Percentiles rank a stretch among this genome's conserved stretches.
phyloP scores from a whole-genome alignment of 2,888 invertebrate species.

The Octonoba sinensis region DNA sequence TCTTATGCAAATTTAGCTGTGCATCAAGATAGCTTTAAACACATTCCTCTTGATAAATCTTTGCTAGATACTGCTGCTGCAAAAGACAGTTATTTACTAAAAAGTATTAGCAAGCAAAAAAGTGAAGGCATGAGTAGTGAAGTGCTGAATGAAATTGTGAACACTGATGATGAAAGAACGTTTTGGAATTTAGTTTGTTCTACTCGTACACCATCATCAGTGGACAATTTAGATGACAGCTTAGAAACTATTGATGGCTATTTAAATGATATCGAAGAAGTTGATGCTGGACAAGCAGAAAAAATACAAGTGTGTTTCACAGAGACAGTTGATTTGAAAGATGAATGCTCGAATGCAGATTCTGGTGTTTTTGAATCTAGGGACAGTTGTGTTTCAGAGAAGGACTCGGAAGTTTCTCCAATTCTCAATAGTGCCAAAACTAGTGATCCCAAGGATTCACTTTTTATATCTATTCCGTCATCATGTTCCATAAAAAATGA shows the following conservation, averaged over 20 bases:
- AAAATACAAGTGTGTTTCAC: slow-evolving; percentile 28
- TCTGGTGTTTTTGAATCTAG: slow-evolving; percentile 60
- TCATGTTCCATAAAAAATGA: slow-evolving; percentile 37
- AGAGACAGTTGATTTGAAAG: slow-evolving; percentile 34
- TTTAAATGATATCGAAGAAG: slow-evolving; percentile 32
- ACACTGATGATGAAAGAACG: slow-evolving; percentile 56
- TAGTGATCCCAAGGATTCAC: slow-evolving; percentile 30
- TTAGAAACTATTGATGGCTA: slow-evolving; percentile 50
- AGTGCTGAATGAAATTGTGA: slow-evolving; percentile 54
- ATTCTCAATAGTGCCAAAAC: slow-evolving; percentile 45
- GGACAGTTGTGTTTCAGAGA: slow-evolving; percentile 58
- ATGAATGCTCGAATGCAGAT: slow-evolving; percentile 57
- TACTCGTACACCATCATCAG: slow-evolving; percentile 41
- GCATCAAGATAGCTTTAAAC: slow-evolving; percentile 48
- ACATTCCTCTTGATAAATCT: slow-evolving; percentile 12
- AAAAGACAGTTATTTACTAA: slow-evolving; percentile 23
- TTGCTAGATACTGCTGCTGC: neutral
- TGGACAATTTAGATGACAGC: slow-evolving; percentile 36
- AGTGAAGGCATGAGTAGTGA: slow-evolving; percentile 24
- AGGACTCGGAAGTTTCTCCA: slow-evolving; percentile 39
- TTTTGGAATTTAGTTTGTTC: slow-evolving; percentile 60
- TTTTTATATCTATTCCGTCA: slow-evolving; percentile 50
- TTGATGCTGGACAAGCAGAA: slow-evolving; percentile 1
- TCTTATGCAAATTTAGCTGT: slow-evolving; percentile 48
- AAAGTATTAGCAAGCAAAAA: slow-evolving; percentile 22